Evolutionary conservation across 1,140 invertebrate genomes (phyloP), one percentile per base, ranked within the genome.

Genomic region (Sipha flava): DNA sequence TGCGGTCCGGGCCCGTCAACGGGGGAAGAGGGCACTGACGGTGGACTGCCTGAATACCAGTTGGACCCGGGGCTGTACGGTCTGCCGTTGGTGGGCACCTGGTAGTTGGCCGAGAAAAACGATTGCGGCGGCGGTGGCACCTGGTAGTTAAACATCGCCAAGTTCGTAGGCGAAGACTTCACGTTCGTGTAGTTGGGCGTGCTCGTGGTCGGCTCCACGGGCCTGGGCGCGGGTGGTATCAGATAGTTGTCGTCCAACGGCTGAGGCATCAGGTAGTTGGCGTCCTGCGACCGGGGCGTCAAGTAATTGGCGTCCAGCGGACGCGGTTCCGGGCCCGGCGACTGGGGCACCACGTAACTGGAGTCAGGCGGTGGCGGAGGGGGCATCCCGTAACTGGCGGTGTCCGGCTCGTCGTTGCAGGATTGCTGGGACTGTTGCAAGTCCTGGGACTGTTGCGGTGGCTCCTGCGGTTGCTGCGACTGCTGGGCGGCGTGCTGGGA

Each of bases 231-330:
- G 7, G 88, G 88, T 34, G 88, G 88, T 1, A 89, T 85, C 37
- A 85, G 85, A 79, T 89, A 89, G 12, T 86, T 86, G 54, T 89
- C 87, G 68, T 85, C 87, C 40, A 88, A 72, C n/a, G 88, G 87
- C 66, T 87, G 83, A 3, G 88, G 88, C 80, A 84, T 83, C 72
- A 89, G 85, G 81, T 90, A 90, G 77, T 89, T 88, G 79, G 87
- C 86, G 23, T 86, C 84, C 40, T 79, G 87, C 86, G 23, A 86
- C 84, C 40, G 81, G 79, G 70, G 82, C 82, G 77, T 81, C 82
- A 10, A n/a, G n/a, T n/a, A n/a, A n/a, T n/a, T n/a, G n/a, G n/a
- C n/a, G n/a, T n/a, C n/a, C n/a, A n/a, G n/a, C n/a, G n/a, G n/a
- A n/a, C n/a, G n/a, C n/a, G n/a, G n/a, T n/a, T n/a, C n/a, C n/a